Base-by-base conservation (phyloP, 1,140 invertebrate genomes). In the Lucilia sericata region DNA sequence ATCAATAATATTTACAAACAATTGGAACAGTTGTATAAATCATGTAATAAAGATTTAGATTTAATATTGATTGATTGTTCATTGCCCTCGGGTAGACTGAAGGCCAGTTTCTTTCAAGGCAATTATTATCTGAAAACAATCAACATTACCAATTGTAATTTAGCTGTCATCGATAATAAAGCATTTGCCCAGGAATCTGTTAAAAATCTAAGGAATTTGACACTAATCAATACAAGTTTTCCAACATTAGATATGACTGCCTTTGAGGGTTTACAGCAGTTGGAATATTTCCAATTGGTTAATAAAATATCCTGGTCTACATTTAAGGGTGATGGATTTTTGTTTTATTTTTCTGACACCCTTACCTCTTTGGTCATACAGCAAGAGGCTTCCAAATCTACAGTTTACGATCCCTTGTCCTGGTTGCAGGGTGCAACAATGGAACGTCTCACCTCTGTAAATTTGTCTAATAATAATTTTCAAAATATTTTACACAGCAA, bases 391-490 rank as follows among this genome's bases (percentile, higher is more conserved):
- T 78, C 36, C 13, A 25, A 30, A 30, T 30, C 42, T 13, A 82
- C 10, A 17, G 49, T 80, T 12, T 85, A 81, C 42, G 78, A 85
- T 60, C 82, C 84, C 7, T 10, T 13, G 0, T 1, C 34, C 10
- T 85, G 84, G 84, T n/a, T 83, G 17, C 19, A 42, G 7, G 76
- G 82, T 49, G 10, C 2, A 2, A 17, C 8, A 0, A 30, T 74
- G 36, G 55, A 19, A 1, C 8, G 3, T 2, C 17, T 85, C 3
- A 12, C 12, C 1, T 14, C 7, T 34, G 75, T 17, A 21, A 82
- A n/a, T 42, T 85, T 25, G 80, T 47, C 55, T 42, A 75, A 80
- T 12, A 85, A 83, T 21, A 51, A 85, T 13, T 85, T 85, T 74
- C 42, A 51, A 13, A 9, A 49, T 2, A 82, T 19, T 2, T 81